Base-by-base conservation (phyloP, 2,113 vertebrate genomes). In the Coregonus clupeaformis region DNA sequence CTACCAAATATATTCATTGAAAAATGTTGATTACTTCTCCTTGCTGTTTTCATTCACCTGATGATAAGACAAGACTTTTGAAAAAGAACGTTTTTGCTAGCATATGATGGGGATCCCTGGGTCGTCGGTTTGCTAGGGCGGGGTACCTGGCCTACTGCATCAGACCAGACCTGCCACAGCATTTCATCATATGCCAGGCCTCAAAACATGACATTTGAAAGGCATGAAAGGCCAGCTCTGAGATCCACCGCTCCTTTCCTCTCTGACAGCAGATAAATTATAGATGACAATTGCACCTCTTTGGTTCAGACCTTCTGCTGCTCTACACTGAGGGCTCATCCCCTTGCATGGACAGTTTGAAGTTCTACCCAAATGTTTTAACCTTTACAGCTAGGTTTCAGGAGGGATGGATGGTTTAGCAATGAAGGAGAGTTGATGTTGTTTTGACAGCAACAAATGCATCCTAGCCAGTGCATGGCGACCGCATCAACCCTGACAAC, bases 181-280 rank as follows among this genome's bases (percentile, higher is more conserved):
- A 27, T 66, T 30, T 7, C 27, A 18, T 30, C 16, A 29, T 14
- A 32, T 67, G 63, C 20, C 66, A 68, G 66, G 6, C 20, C 67
- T 49, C 20, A 24, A 70, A 70, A 70, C 45, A 27, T 70, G 68
- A 55, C 47, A 70, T 70, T 69, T 47, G 4, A 52, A 70, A 69
- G 47, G 47, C 25, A 55, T 55, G 68, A 52, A 52, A 70, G 68
- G 20, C 5, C 24, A 70, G 45, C 25, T 70, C 47, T 70, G 20
- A 27, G 45, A 47, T 70, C 25, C 68, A 25, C 25, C 16, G 14
- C n/a, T 70, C 49, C 68, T 55, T 52, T 27, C 18, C n/a, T 18
- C 27, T 6, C 49, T 55, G 69, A 36, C 49, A 57, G 47, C 6
- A 27, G 16, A 70, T 70, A 55, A 25, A 70, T 55, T 70, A 70